Evolutionary conservation across 2,113 vertebrate species (phyloP).

Genomic region (Nestor notabilis): DNA sequence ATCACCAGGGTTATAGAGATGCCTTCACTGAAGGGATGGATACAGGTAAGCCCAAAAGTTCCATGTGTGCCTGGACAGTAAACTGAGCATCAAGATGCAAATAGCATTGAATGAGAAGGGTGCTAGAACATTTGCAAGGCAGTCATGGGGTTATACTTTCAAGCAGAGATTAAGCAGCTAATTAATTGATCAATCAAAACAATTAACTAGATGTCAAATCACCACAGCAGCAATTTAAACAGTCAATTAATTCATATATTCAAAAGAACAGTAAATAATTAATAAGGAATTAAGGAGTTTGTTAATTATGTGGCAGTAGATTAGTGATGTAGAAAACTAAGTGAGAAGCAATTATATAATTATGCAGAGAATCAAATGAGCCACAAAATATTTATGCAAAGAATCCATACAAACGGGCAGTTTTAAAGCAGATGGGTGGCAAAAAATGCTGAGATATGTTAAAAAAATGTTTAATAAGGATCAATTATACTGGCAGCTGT

Average conservation of each 20-base stretch:
- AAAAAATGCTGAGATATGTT: slow-evolving; percentile 5
- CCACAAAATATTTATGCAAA: slow-evolving; percentile 60
- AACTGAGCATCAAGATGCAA: background rate
- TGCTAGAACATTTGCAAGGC: background rate
- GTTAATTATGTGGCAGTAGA: slow-evolving; percentile 60
- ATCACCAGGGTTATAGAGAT: background rate
- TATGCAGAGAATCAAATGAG: slow-evolving; percentile 66
- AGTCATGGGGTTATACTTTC: slow-evolving; percentile 41
- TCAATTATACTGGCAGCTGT: background rate
- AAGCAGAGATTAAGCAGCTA: slow-evolving; percentile 58
- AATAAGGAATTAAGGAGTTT: slow-evolving; percentile 62
- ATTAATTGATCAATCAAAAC: slow-evolving; percentile 68
- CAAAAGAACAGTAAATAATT: slow-evolving; percentile 66
- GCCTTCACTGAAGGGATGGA: background rate
- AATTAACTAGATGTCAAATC: slow-evolving; percentile 58
- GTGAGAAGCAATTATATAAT: slow-evolving; percentile 66
- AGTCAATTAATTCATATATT: slow-evolving; percentile 65
- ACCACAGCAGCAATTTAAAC: slow-evolving; percentile 46
- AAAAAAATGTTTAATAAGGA: slow-evolving; percentile 10
- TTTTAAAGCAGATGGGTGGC: slow-evolving; percentile 42
- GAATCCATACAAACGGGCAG: slow-evolving; percentile 53
- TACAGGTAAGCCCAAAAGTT: background rate
- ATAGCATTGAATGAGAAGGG: background rate
- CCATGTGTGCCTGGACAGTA: background rate
- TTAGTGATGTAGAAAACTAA: slow-evolving; percentile 66